These are phyloP conservation scores for Danaus chrysippus DNA, from an alignment of 2,888 invertebrate genomes.

Conservation along the genomic window DNA sequence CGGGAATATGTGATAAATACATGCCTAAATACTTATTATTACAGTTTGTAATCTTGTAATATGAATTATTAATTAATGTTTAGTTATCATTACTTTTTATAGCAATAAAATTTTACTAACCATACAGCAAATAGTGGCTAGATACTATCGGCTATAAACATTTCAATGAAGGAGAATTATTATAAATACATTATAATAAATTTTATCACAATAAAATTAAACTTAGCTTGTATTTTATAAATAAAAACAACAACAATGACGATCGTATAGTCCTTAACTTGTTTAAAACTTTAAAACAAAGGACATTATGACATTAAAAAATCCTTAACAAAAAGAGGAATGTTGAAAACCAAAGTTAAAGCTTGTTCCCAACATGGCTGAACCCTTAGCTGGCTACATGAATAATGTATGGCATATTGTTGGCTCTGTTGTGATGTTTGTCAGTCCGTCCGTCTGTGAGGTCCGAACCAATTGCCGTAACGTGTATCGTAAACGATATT, in stretches of 20 bases:
- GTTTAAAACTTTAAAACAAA: constrained; percentile 2
- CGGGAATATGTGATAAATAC: neutral
- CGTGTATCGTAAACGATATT: constrained; percentile 19
- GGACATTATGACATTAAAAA: constrained; percentile 1
- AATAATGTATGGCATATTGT: constrained; percentile 51
- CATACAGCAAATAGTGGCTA: too few species aligned
- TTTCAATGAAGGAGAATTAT: too few species aligned
- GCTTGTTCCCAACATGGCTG: constrained; percentile 4
- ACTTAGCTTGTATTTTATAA: too few species aligned
- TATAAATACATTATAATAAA: too few species aligned
- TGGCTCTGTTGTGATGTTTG: constrained; percentile 40
- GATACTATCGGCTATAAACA: too few species aligned
- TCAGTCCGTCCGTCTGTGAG: constrained; percentile 36
- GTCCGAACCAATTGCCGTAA: constrained; percentile 26
- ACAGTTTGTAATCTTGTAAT: too few species aligned
- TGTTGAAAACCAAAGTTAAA: neutral
- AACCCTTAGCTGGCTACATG: constrained; percentile 34
- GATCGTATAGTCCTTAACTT: neutral
- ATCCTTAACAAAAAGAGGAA: neutral
- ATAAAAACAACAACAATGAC: neutral
- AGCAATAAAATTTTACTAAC: too few species aligned
- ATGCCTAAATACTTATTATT: too few species aligned
- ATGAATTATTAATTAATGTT: too few species aligned
- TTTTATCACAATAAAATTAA: too few species aligned
- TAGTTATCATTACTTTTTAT: too few species aligned